Percentiles rank a stretch among this genome's conserved stretches.
phyloP scores from a whole-genome alignment of 2,113 vertebrate species.

The Hemiscyllium ocellatum region DNA sequence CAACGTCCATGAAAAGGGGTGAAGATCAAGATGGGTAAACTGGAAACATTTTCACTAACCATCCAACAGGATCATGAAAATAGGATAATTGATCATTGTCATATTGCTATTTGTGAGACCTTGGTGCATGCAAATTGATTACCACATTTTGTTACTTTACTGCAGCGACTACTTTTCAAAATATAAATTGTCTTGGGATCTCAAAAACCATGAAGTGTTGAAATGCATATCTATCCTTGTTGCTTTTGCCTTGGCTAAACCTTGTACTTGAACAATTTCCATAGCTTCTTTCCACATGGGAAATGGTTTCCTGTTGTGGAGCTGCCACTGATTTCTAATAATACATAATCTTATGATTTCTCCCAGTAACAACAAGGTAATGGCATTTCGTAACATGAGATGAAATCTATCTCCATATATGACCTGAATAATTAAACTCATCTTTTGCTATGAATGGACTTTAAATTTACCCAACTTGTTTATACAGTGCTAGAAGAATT shows the following conservation, averaged over 20 bases:
- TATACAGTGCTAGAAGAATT: not conserved
- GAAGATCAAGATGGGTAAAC: not conserved
- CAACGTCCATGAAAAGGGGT: not conserved
- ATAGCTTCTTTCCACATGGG: not conserved
- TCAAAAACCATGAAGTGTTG: not conserved
- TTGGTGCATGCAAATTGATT: not conserved
- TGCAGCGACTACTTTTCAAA: not conserved
- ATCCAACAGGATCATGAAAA: not conserved
- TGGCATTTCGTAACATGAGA: not conserved
- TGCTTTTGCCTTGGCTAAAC: not conserved
- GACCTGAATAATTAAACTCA: not conserved
- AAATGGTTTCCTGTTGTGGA: not conserved
- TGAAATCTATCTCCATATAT: not conserved
- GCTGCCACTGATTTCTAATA: not conserved
- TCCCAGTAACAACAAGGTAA: not conserved
- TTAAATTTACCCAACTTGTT: not conserved
- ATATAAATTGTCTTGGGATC: not conserved
- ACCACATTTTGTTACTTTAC: not conserved
- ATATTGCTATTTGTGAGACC: not conserved
- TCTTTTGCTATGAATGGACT: not conserved
- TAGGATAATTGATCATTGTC: not conserved
- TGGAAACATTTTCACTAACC: not conserved
- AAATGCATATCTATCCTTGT: not conserved
- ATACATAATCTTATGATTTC: not conserved
- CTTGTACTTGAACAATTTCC: not conserved